A percentile compares a stretch with the other conserved stretches of the same genome.
These are phyloP conservation scores for Argyra leucocephala DNA, from an alignment of 2,888 invertebrate species.

Conservation along the genomic window DNA sequence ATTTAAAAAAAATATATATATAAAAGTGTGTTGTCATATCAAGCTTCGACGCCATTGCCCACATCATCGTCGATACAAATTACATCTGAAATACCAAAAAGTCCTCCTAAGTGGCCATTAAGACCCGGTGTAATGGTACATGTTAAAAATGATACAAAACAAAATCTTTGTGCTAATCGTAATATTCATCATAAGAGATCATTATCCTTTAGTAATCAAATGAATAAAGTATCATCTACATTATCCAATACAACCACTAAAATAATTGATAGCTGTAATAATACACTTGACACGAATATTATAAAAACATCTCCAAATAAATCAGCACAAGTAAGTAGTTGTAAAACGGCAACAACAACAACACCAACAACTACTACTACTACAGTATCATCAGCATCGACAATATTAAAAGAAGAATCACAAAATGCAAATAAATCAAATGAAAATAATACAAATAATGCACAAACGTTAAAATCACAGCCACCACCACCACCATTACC, in stretches of 20 bases:
- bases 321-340: not conserved
- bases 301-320: not conserved
- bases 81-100: constrained; percentile 36
- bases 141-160: constrained; percentile 63
- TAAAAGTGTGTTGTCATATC: constrained; percentile 39
- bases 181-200: constrained; percentile 20
- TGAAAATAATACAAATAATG: not conserved
- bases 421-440: not conserved
- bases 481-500: constrained; percentile 14
- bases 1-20: not conserved
- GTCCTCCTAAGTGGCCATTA: constrained; percentile 64
- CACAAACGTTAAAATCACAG: constrained; percentile 32
- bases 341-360: not conserved
- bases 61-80: constrained; percentile 15
- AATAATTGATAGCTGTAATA: not conserved
- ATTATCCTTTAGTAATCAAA: constrained; percentile 7
- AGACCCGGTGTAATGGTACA: constrained; percentile 82
- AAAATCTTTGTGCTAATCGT: constrained; percentile 53
- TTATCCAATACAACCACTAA: not conserved
- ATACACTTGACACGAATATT: not conserved
- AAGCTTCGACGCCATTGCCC: constrained; percentile 29
- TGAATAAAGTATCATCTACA: not conserved
- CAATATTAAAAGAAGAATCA: not conserved
- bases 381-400: too few species aligned
- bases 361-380: not conserved